Evolutionary conservation across 2,888 invertebrate species (phyloP).

Genomic region (Nebria salina): DNA sequence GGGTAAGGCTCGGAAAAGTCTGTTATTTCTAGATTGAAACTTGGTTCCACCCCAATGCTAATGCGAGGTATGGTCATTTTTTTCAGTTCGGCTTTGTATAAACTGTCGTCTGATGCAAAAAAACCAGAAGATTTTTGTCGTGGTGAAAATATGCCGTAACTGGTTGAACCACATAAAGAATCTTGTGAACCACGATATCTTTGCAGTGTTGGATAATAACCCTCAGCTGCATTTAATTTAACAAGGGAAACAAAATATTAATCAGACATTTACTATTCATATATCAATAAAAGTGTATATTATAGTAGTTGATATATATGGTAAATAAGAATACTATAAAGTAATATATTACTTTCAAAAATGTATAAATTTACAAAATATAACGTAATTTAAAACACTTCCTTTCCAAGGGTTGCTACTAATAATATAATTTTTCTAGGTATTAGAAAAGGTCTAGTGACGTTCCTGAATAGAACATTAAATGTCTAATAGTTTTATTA

Average conservation of each 20-base stretch:
- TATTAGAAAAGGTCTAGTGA: no score
- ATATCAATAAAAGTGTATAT: background rate
- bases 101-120: constrained; percentile 61
- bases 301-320: background rate
- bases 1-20: constrained; percentile 61
- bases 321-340: background rate
- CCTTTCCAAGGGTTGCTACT: no score
- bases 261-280: background rate
- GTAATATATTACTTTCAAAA: no score
- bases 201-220: constrained; percentile 55
- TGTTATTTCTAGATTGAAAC: constrained; percentile 60
- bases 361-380: no score
- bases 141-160: constrained; percentile 58
- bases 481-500: no score
- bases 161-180: constrained; percentile 56
- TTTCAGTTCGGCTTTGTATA: constrained; percentile 59
- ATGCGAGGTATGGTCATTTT: constrained; percentile 60
- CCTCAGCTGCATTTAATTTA: constrained; percentile 59
- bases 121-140: constrained; percentile 60
- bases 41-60: constrained; percentile 58
- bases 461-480: no score
- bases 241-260: constrained; percentile 35
- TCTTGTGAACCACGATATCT: constrained; percentile 57
- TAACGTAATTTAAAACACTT: no score
- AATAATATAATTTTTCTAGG: no score